Evolutionary conservation across 1,140 invertebrate species (phyloP).

Genomic region (Acyrthosiphon pisum): DNA sequence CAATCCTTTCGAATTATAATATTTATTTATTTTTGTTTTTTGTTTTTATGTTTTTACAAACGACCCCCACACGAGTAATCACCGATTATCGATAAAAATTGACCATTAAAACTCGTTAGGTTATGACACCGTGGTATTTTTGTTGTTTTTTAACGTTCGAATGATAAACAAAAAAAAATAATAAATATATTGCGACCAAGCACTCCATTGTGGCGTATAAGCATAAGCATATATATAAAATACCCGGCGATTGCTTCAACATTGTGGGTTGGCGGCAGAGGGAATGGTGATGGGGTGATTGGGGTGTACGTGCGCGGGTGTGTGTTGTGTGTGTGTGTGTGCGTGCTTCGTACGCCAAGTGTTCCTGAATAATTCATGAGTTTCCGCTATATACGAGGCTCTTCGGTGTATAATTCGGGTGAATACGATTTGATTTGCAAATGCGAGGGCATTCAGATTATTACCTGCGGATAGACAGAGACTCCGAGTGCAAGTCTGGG

Average conservation of each 20-base stretch:
- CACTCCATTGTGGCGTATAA: neutral
- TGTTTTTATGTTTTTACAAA: constrained; percentile 6
- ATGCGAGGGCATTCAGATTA: constrained; percentile 43
- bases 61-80: constrained; percentile 3
- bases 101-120: constrained; percentile 35
- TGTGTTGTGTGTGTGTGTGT: neutral
- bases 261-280: neutral
- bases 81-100: constrained; percentile 50
- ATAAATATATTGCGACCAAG: neutral
- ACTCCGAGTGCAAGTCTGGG: neutral
- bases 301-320: neutral
- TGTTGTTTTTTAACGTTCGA: constrained; percentile 5
- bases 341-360: constrained; percentile 32
- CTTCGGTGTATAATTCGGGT: constrained; percentile 47
- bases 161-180: neutral
- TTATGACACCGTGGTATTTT: constrained; percentile 1
- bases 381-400: constrained; percentile 13
- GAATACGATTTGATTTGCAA: constrained; percentile 56
- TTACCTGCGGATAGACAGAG: constrained; percentile 43
- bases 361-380: constrained; percentile 54
- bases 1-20: constrained; percentile 37
- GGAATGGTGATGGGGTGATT: neutral
- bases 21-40: constrained; percentile 22
- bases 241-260: neutral
- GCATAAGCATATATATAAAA: neutral